Base-by-base conservation (phyloP, 2,888 invertebrate genomes). In the Sminthurides aquaticus region DNA sequence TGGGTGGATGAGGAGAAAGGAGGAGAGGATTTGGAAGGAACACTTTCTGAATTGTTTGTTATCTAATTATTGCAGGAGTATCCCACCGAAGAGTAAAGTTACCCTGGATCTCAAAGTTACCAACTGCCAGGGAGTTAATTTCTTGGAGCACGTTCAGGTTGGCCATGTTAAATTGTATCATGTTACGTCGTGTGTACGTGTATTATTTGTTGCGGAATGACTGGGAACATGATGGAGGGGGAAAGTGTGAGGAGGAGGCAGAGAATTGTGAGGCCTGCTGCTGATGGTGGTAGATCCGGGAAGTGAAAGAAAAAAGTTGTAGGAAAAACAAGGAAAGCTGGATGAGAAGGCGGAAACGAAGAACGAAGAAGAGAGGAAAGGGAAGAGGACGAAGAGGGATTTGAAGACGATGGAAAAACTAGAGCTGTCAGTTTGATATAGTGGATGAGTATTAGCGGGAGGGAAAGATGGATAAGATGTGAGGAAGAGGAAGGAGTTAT, bases 111-210 rank as follows among this genome's bases (percentile, higher is more conserved):
- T 93, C 74, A 84, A 86, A 71, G 91, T 92, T 3, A 85, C 84
- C 69, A 87, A 91, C 73, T 93, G 93, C 78, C 86, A 86, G 49
- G 89, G 91, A 22, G 95, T 98, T 58, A 89, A 90, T 79, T 94
- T 89, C 79, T 81, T 99, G 78, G 99, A 99, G 78, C 99, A 99
- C 79, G 95, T 99, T 20, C 86, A 87, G 80, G 85, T 86, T 71
- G 81, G 76, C 57, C 68, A 34, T 57, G 49, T 56, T 29, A 43
- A 57, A 58, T 28, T 54, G 25, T 63, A 58, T 57, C 29, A 27
- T 34, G 43, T 34, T 34, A 34, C n/a, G n/a, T n/a, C n/a, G n/a
- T n/a, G n/a, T n/a, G 49, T 49, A 20, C 26, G 22, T 22, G 26
- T 25, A 55, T 25, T 55, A 26, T 25, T 55, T 55, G 22, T 8